Percentiles rank a stretch among this genome's conserved stretches.
Evolutionary conservation across 2,888 invertebrate species (phyloP).

Genomic region (Epirrita christyi): DNA sequence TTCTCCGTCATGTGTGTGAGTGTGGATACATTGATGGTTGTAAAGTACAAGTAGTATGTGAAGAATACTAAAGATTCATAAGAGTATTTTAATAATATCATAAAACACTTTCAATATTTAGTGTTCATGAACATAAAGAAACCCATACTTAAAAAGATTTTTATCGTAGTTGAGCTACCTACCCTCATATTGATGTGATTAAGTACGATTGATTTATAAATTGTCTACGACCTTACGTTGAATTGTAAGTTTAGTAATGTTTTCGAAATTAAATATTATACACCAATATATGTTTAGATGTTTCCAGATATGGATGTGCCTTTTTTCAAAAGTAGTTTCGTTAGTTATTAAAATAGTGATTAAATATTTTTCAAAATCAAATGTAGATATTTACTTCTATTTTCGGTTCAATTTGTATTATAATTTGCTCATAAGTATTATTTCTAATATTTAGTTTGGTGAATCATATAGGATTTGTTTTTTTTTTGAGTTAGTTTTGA

Average conservation of each 20-base stretch:
- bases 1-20: too few relatives aligned
- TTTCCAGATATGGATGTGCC: slow-evolving; percentile 66
- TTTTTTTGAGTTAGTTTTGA: too few relatives aligned
- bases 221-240: neutral
- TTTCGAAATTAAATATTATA: slow-evolving; percentile 14
- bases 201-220: slow-evolving; percentile 1
- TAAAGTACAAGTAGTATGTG: too few relatives aligned
- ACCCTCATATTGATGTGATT: slow-evolving; percentile 7
- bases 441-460: too few relatives aligned
- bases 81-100: too few relatives aligned
- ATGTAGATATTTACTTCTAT: neutral
- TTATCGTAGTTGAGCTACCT: slow-evolving; percentile 1
- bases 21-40: too few relatives aligned
- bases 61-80: too few relatives aligned
- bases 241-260: slow-evolving; percentile 1
- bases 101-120: too few relatives aligned
- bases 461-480: too few relatives aligned
- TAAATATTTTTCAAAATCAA: neutral
- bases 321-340: slow-evolving; percentile 57
- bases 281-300: slow-evolving; percentile 34
- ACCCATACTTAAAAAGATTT: neutral
- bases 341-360: slow-evolving; percentile 6
- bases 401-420: too few relatives aligned
- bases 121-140: too few relatives aligned
- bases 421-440: too few relatives aligned